A percentile compares a stretch with the other conserved stretches of the same genome.
These are phyloP conservation scores for Penelope pileata DNA, from an alignment of 2,113 vertebrate genomes.

Conservation along the genomic window DNA sequence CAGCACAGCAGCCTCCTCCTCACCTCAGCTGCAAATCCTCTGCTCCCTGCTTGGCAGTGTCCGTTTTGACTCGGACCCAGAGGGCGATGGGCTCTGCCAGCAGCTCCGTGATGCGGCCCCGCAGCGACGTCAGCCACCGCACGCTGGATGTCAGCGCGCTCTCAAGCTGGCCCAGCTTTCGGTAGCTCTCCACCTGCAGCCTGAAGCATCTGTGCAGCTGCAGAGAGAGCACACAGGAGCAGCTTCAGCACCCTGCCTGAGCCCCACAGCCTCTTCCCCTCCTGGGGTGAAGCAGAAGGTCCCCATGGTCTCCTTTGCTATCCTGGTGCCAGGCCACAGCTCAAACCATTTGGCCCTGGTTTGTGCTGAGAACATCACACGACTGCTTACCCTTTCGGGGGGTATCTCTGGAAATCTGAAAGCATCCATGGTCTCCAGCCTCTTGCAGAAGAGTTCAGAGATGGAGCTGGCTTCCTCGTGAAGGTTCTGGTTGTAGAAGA, in stretches of 20 bases:
- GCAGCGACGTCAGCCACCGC: slow-evolving; percentile 82
- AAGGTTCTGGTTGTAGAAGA: slow-evolving; percentile 83
- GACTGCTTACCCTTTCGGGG: slow-evolving; percentile 78
- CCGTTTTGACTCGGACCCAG: slow-evolving; percentile 87
- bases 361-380: accelerated
- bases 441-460: slow-evolving; percentile 79
- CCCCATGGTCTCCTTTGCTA: not conserved
- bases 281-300: not conserved
- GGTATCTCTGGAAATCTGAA: slow-evolving; percentile 59
- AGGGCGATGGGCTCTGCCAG: slow-evolving; percentile 83
- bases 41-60: slow-evolving; percentile 77
- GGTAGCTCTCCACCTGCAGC: slow-evolving; percentile 82
- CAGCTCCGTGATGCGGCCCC: slow-evolving; percentile 53
- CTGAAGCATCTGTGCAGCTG: slow-evolving; percentile 85
- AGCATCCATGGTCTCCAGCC: slow-evolving; percentile 58
- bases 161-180: slow-evolving; percentile 76
- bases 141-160: slow-evolving; percentile 79
- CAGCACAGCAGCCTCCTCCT: not conserved
- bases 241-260: accelerated
- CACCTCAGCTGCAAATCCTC: slow-evolving; percentile 85
- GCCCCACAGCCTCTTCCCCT: accelerated
- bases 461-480: slow-evolving; percentile 79
- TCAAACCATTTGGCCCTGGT: accelerated
- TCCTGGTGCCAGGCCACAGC: not conserved
- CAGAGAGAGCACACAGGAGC: not conserved